Evolutionary conservation across 2,113 vertebrate genomes (phyloP), one percentile per base, ranked within the genome.

Genomic region (Oreotrochilus melanogaster): DNA sequence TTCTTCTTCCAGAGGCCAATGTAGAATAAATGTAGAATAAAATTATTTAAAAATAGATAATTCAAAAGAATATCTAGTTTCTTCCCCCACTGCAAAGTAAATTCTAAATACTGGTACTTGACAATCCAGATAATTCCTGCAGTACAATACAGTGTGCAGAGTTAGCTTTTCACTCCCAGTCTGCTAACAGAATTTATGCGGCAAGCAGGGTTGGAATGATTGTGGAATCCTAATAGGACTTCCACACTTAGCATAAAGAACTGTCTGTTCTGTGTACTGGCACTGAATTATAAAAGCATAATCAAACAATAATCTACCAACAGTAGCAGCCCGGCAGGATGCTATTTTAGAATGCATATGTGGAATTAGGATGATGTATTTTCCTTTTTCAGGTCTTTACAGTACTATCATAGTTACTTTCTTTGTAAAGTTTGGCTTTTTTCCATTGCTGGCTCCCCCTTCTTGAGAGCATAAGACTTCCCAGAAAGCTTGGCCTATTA

Each of bases 211-310:
- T 18, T 56, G 60, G 53, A 92, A 70, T 19, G 18, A 50, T 3
- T 61, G 43, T 48, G 18, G 48, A 91, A 64, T 69, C 74, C 35
- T 94, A 39, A 78, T 31, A 27, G 14, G 11, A 35, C 22, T 65
- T 75, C 30, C 23, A 13, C 18, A n/a, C 8, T 89, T 81, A 75
- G n/a, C 25, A 64, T 64, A 64, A 67, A 75, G 22, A 72, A 47
- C 9, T 30, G 12, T 30, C 78, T 88, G 56, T 75, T 28, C 30
- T 84, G n/a, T 78, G 89, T 88, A 80, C 50, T 74, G 39, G 12
- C 37, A 66, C 17, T 62, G 51, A 95, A 80, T 84, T 74, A 70
- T 53, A 92, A 94, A 95, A 81, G 35, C 28, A 51, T 76, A 84
- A 88, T 83, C n/a, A 76, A 93, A 86, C 22, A 88, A 56, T 61